Conservation (phyloP, 2,888 invertebrate genomes). For the Galerucella nymphaeae region DNA sequence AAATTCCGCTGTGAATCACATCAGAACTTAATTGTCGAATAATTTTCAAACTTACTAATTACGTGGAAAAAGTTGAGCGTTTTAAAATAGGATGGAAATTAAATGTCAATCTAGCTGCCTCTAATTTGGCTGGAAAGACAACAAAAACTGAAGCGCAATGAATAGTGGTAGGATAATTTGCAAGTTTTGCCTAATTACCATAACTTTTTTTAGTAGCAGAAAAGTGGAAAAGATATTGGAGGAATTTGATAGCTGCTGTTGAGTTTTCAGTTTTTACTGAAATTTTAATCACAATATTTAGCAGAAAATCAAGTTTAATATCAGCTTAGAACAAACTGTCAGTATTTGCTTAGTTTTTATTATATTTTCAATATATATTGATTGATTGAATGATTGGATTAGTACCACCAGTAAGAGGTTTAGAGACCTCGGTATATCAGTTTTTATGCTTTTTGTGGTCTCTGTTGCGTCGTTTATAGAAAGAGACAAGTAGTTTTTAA, state of each 20-base stretch:
- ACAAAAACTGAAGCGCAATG: constrained; percentile 39
- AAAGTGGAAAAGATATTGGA: constrained; percentile 3
- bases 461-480: too few species aligned
- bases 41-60: constrained; percentile 44
- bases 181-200: constrained; percentile 42
- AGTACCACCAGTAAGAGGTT: too few species aligned
- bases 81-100: constrained; percentile 48
- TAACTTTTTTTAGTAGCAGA: constrained; percentile 9
- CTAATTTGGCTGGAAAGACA: constrained; percentile 39
- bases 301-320: too few species aligned
- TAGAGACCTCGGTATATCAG: too few species aligned
- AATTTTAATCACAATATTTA: background rate
- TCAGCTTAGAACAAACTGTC: too few species aligned
- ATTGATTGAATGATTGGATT: too few species aligned
- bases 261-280: background rate
- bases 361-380: too few species aligned
- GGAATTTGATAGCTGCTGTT: background rate
- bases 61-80: constrained; percentile 46
- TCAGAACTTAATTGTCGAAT: constrained; percentile 35
- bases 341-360: too few species aligned
- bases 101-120: constrained; percentile 48
- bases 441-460: too few species aligned
- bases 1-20: constrained; percentile 27
- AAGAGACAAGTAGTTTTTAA: too few species aligned
- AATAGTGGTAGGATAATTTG: constrained; percentile 39